Evolutionary conservation across 2,113 vertebrate genomes (phyloP), one percentile per base, ranked within the genome.

Genomic region (Sinocyclocheilus anshuiensis): DNA sequence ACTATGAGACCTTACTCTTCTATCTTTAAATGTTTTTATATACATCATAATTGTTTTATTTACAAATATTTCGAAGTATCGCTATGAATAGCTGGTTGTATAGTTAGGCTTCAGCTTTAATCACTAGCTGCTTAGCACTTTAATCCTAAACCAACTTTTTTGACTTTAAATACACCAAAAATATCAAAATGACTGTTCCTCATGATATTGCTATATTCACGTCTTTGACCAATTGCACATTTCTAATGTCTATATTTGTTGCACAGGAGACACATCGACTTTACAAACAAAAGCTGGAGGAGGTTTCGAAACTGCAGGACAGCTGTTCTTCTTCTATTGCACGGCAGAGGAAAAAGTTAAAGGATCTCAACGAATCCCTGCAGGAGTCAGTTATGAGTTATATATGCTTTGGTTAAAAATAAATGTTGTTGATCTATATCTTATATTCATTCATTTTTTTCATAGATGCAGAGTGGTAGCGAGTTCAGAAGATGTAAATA

Each of bases 261-360:
- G 11, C 13, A 55, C 88, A 99, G 98, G 98, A 99, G 78, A 96
- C 95, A 10, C 97, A 99, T 89, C 96, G 94, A 26, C 93, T 95
- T 2, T 99, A 99, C 90, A 97, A 95, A 88, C 96, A 96, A 91
- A 97, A 99, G 86, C 94, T 99, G 0, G 97, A 99, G 88, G 98
- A 99, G 88, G 92, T 99, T 42, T 96, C 95, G 84, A 97, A 96
- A 90, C 93, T 99, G 3, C 98, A 99, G 80, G 92, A 92, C 0
- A 94, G 86, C 55, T 98, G 97, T 88, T 95, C 95, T 1, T 87
- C 88, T 11, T 96, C 95, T 42, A 97, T 99, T 0, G 0, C 93
- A 0, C 93, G 96, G 33, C 98, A 99, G 92, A 97, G 96, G 93
- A 98, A 97, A 92, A 94, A 86, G 81, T 93, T 99, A 36, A 96